Conservation (phyloP, 2,888 invertebrate species). For the Copidosoma aretas region DNA sequence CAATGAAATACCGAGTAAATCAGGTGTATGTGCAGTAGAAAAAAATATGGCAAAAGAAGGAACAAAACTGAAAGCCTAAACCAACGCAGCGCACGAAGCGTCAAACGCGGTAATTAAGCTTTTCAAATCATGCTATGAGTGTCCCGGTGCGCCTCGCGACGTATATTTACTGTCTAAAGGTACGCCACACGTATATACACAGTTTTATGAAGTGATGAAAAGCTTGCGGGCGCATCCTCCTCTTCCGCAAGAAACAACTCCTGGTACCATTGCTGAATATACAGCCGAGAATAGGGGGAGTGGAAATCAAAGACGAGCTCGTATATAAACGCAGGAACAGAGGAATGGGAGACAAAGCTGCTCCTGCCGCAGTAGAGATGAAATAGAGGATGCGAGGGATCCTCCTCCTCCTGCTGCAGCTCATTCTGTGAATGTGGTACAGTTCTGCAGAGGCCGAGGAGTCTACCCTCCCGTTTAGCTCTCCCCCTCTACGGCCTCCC, state of each 20-base stretch:
- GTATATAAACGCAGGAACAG: not conserved
- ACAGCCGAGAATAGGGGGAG: not conserved
- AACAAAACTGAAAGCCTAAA: too few relatives aligned
- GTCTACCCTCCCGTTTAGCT: not conserved
- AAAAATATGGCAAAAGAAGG: too few relatives aligned
- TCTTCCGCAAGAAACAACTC: not conserved
- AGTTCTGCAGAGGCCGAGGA: too few relatives aligned
- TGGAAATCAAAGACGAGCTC: not conserved
- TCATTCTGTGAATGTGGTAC: not conserved
- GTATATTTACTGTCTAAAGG: too few relatives aligned
- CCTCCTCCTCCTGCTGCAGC: not conserved
- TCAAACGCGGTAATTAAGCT: too few relatives aligned
- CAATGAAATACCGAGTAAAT: too few relatives aligned
- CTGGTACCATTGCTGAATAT: not conserved
- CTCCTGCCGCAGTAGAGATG: not conserved
- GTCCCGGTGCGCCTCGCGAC: too few relatives aligned
- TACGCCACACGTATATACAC: too few relatives aligned
- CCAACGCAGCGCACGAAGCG: too few relatives aligned
- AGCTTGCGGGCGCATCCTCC: not conserved
- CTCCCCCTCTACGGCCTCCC: not conserved
- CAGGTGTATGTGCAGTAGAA: too few relatives aligned
- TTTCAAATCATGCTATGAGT: too few relatives aligned
- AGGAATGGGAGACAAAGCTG: not conserved
- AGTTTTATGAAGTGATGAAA: not conserved
- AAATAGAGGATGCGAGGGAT: not conserved